Evolutionary conservation across 2,888 invertebrate species (phyloP).

Genomic region (Eristalis arbustorum): DNA sequence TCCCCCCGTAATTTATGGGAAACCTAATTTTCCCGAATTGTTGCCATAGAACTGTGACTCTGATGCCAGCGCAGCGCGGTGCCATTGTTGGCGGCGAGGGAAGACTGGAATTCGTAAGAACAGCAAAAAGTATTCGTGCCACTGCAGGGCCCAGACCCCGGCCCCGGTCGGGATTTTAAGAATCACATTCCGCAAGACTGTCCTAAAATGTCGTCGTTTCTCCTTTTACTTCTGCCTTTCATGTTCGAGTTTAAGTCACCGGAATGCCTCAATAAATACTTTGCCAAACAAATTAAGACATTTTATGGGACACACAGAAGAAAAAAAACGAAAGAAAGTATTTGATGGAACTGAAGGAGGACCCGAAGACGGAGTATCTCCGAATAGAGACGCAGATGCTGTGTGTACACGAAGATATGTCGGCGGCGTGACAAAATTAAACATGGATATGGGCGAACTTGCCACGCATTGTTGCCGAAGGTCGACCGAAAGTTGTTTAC

Average conservation of each 20-base stretch:
- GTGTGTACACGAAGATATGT: not conserved
- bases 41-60: not conserved
- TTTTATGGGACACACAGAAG: not conserved
- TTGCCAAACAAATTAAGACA: conserved; percentile 7
- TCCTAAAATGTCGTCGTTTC: not conserved
- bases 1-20: not conserved
- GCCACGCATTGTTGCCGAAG: not conserved
- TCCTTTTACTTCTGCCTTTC: not conserved
- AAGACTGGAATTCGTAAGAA: not conserved
- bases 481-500: not conserved
- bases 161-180: not conserved
- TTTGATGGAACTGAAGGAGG: not conserved
- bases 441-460: not conserved
- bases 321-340: no score
- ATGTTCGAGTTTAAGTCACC: not conserved
- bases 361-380: not conserved
- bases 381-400: not conserved
- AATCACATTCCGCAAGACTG: not conserved
- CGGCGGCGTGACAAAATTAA: not conserved
- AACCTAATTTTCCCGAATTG: not conserved
- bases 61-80: not conserved
- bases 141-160: not conserved
- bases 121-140: not conserved
- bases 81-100: not conserved
- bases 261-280: conserved; percentile 3